A percentile compares a stretch with the other conserved stretches of the same genome.
phyloP scores from a whole-genome alignment of 2,797 vertebrate species.

The Kryptolebias ocellatus region DNA sequence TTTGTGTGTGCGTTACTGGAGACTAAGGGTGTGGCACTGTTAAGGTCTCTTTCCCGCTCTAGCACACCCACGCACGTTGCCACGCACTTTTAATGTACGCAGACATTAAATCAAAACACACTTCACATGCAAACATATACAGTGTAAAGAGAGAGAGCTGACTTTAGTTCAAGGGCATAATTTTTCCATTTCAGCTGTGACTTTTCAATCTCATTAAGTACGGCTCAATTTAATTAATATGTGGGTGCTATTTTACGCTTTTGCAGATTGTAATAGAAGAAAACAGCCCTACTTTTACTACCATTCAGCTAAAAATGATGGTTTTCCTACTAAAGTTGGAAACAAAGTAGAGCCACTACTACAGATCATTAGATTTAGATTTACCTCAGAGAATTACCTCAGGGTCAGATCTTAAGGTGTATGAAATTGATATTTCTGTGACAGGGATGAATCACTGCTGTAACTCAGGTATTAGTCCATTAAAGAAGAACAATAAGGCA shows the following conservation, averaged over 20 bases:
- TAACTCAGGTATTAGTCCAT: slow-evolving; percentile 83
- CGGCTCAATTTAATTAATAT: slow-evolving; percentile 61
- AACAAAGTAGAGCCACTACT: slow-evolving; percentile 70
- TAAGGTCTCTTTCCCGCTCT: slow-evolving; percentile 71
- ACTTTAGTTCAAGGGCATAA: slow-evolving; percentile 64
- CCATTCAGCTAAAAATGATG: slow-evolving; percentile 50
- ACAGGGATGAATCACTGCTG: slow-evolving; percentile 76
- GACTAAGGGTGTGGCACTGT: slow-evolving; percentile 87
- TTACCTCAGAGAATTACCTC: slow-evolving; percentile 74
- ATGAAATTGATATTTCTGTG: slow-evolving; percentile 83
- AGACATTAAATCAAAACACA: slow-evolving; percentile 45
- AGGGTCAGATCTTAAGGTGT: slow-evolving; percentile 78
- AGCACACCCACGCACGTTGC: slow-evolving; percentile 32
- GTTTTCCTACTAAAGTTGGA: slow-evolving; percentile 68
- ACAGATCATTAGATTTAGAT: slow-evolving; percentile 78
- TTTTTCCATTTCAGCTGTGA: slow-evolving; percentile 63
- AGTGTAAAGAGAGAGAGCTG: slow-evolving; percentile 19
- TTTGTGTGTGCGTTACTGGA: slow-evolving; percentile 86
- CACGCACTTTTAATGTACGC: slow-evolving; percentile 38
- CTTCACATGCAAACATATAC: slow-evolving; percentile 18
- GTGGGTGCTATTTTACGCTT: slow-evolving; percentile 63
- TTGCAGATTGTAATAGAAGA: slow-evolving; percentile 52
- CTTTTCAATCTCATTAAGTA: slow-evolving; percentile 58
- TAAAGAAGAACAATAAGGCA: slow-evolving; percentile 86
- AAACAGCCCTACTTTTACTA: slow-evolving; percentile 42